Base-by-base conservation (phyloP, 2,797 vertebrate species). In the Miichthys miiuy region DNA sequence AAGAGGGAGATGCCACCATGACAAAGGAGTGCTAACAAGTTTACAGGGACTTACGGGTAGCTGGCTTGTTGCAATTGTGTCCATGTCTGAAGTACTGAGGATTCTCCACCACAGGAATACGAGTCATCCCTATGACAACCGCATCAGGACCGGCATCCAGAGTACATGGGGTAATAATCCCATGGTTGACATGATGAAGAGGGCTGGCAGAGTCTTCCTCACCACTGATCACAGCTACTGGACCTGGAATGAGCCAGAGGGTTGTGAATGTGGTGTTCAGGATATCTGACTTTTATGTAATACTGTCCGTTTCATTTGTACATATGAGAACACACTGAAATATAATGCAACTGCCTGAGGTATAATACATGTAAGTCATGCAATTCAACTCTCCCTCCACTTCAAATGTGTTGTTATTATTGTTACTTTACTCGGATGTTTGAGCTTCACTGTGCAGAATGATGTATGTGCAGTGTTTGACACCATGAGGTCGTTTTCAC, bases 151-250 rank as follows among this genome's bases (percentile, higher is more conserved):
- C 97, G 0, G 97, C 96, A 0, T 99, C 98, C 91, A 99, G 91
- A 0, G 97, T 96, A 0, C 97, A 99, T 6, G 98, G 97, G 0
- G 97, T 97, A 8, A 97, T 97, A 91, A 99, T 98, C 71, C 98
- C 98, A 0, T 99, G 98, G 91, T 99, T 99, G 88, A 99, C 97
- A 55, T 99, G 98, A 93, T 99, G 98, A 34, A 99, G 97, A 17
- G 98, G 98, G 79, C 98, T 99, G 82, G 98, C 98, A 0, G 98
- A 99, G 93, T 99, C 98, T 94, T 99, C 98, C 92, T 99, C 98
- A 0, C 98, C 97, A 2, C 97, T 99, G 92, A 99, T 99, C 86
- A 99, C 98, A 14, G 98, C 97, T 64, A 99, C 98, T 0, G 98
- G 98, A 86, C 98, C 98, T 99, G 90, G 20, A 77, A 64, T 30